Evolutionary conservation across 2,113 vertebrate genomes (phyloP).

Genomic region (Ammospiza nelsoni): DNA sequence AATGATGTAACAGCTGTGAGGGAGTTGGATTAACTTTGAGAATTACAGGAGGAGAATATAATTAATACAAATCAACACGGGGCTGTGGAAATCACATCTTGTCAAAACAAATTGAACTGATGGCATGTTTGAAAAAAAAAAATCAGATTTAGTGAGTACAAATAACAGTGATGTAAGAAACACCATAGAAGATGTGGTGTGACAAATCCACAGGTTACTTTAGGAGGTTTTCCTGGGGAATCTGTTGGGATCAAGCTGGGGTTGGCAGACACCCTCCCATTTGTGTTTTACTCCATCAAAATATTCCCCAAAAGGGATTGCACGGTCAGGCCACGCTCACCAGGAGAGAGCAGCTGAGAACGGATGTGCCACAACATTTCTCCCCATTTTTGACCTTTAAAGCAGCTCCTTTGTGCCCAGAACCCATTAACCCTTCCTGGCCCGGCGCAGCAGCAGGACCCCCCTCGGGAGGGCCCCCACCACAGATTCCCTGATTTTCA

Average conservation of each 20-base stretch:
- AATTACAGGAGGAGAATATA: background rate
- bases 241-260: background rate
- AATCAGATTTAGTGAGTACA: background rate
- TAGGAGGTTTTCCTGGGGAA: background rate
- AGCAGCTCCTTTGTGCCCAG: background rate
- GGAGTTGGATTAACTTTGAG: background rate
- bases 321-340: background rate
- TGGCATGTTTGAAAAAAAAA: background rate
- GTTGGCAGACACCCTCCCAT: fast-evolving
- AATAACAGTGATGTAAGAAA: background rate
- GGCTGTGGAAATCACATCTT: background rate
- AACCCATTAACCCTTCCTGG: background rate
- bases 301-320: background rate
- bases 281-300: background rate
- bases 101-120: background rate
- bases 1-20: background rate
- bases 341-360: background rate
- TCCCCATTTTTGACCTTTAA: background rate
- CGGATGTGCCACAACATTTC: background rate
- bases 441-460: background rate
- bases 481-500: background rate
- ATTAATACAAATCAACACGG: background rate
- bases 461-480: background rate
- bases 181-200: fast-evolving
- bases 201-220: fast-evolving